Percentiles rank a stretch among this genome's conserved stretches.
phyloP scores from a whole-genome alignment of 2,797 vertebrate genomes.

The Sebastes hubbsi region DNA sequence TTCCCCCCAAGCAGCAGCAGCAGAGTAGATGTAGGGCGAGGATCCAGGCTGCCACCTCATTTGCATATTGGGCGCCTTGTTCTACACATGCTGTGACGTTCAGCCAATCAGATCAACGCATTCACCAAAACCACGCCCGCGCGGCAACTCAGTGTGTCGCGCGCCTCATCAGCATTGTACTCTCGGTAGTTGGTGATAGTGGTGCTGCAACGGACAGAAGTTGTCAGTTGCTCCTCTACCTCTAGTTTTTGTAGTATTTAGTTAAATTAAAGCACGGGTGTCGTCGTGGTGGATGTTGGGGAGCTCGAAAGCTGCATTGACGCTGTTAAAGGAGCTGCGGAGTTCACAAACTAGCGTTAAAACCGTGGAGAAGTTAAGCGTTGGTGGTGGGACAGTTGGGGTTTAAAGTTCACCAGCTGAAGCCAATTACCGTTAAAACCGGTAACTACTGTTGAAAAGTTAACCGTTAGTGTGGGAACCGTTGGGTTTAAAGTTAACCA shows the following conservation, averaged over 20 bases:
- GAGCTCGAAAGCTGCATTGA: fast-evolving
- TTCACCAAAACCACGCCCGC: conserved; percentile 59
- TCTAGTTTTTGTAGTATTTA: fast-evolving
- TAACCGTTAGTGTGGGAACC: neutral
- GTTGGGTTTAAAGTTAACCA: conserved; percentile 41
- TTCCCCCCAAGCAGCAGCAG: too few relatives aligned
- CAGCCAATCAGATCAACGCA: conserved; percentile 64
- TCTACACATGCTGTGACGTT: neutral
- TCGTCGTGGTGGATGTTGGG: fast-evolving
- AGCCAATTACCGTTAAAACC: neutral
- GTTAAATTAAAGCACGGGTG: neutral
- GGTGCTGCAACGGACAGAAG: neutral
- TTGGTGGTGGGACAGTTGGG: conserved; percentile 3
- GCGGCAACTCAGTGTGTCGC: conserved; percentile 62
- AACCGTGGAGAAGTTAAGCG: conserved; percentile 9
- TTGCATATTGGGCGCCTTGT: conserved; percentile 61
- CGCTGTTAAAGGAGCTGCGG: neutral
- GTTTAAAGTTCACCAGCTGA: too few relatives aligned
- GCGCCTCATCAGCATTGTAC: conserved; percentile 44
- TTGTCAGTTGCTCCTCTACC: neutral
- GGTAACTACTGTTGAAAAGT: neutral
- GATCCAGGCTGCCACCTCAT: neutral
- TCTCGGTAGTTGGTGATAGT: too few relatives aligned
- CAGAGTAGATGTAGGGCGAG: neutral
- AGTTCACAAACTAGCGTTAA: neutral